phyloP scores from a whole-genome alignment of 1,140 invertebrate species.

The Drosophila quadrilineata region DNA sequence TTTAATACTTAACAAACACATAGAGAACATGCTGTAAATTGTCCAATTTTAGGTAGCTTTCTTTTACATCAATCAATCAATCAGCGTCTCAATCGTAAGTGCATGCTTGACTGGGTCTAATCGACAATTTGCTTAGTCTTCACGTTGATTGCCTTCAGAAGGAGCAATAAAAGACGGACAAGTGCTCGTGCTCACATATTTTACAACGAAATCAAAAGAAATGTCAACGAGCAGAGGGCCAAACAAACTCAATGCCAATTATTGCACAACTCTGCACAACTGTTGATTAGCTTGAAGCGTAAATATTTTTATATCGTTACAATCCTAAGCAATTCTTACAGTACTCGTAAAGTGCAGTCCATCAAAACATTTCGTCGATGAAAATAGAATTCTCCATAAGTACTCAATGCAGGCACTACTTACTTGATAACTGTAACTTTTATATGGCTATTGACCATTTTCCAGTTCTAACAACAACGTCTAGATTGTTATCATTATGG shows the following conservation, averaged over 20 bases:
- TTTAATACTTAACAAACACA: constrained; percentile 3
- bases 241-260: constrained; percentile 42
- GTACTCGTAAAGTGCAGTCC: constrained; percentile 2
- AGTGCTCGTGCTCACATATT: constrained; percentile 25
- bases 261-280: constrained; percentile 37
- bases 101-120: constrained; percentile 24
- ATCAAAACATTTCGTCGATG: background rate
- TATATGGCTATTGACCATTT: constrained; percentile 8
- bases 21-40: too few species aligned
- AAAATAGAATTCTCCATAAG: background rate
- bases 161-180: constrained; percentile 51
- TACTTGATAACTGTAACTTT: background rate
- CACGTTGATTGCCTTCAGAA: constrained; percentile 51
- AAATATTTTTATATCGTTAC: constrained; percentile 66
- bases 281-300: constrained; percentile 58
- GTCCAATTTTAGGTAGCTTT: too few species aligned
- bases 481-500: constrained; percentile 14
- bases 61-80: constrained; percentile 57
- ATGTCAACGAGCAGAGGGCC: background rate
- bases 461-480: background rate
- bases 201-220: constrained; percentile 29
- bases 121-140: constrained; percentile 23
- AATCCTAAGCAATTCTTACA: too few species aligned
- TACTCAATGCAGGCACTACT: background rate
- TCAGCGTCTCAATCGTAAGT: background rate